Base-by-base conservation (phyloP, 92 coral and sea anemone species). In the Epizoanthus fatuus region DNA sequence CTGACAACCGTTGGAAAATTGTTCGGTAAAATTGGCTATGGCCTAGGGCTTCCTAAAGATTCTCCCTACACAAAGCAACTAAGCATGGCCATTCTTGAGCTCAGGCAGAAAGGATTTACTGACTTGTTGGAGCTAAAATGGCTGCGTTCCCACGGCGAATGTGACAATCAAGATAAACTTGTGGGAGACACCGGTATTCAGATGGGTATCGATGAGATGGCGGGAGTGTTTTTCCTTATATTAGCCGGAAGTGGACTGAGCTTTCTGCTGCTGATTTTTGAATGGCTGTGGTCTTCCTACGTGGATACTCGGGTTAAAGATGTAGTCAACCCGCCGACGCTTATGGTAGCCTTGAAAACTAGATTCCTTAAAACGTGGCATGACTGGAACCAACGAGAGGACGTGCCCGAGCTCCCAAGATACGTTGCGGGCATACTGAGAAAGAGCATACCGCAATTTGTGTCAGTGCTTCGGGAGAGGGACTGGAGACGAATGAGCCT, bases 1-100 rank as follows among this genome's bases (percentile, higher is more conserved):
- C 83, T 96, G 17, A 90, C 90, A 20, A 96, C 95, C 7, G 84
- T 91, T 7, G 95, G 94, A 9, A 87, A 79, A 49, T 74, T 94
- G 22, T 86, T 96, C 66, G 95, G 98, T 7, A 90, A 92, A 64
- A 88, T 92, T 0, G 96, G 98, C 0, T 96, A 96, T 81, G 98
- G 98, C 19, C 83, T 96, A 69, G 98, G 98, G 4, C 90, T 96
- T 49, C 91, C 93, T 6, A 90, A 94, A 68, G 90, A 86, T 71
- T 96, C 98, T 2, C 96, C 93, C 4, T 94, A 85, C 79, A 94
- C 95, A 7, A 89, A 92, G 22, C 92, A 92, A 56, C 77, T 96
- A 2, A 92, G 93, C 57, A 73, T 87, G 39, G 98, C 88, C 4
- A 90, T 96, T 72, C 85, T 96, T 20, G 87, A 94, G 47, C 86